A percentile compares a stretch with the other conserved stretches of the same genome.
phyloP scores from a whole-genome alignment of 1,140 invertebrate genomes.

The Melanaphis sacchari region DNA sequence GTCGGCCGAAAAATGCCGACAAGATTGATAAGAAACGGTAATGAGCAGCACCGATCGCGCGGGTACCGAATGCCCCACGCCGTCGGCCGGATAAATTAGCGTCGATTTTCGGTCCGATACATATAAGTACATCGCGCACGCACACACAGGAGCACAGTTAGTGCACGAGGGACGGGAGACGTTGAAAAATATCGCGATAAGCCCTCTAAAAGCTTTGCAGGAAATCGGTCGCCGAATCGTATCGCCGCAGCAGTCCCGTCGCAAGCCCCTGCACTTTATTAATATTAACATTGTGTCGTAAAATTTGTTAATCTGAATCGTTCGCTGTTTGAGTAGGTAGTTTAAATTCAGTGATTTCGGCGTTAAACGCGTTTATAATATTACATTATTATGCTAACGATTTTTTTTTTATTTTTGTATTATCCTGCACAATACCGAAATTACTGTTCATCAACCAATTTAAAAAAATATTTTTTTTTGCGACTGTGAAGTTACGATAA shows the following conservation, averaged over 20 bases:
- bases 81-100: conserved; percentile 49
- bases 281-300: neutral
- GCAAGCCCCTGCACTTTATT: neutral
- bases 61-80: neutral
- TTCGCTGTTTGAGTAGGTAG: neutral
- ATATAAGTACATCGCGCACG: neutral
- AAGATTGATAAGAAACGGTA: conserved; percentile 56
- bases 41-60: conserved; percentile 10
- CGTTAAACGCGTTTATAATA: neutral
- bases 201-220: neutral
- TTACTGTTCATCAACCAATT: neutral
- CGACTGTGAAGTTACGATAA: neutral
- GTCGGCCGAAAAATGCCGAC: neutral
- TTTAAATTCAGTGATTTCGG: neutral
- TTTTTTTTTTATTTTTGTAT: neutral
- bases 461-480: neutral
- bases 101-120: conserved; percentile 15
- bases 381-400: neutral
- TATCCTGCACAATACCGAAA: neutral
- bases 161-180: neutral
- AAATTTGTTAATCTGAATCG: conserved; percentile 6
- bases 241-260: neutral
- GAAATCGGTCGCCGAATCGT: neutral
- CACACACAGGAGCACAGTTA: neutral
- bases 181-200: conserved; percentile 21